Base-by-base conservation (phyloP, 2,113 vertebrate genomes). In the Hemichromis elongatus region DNA sequence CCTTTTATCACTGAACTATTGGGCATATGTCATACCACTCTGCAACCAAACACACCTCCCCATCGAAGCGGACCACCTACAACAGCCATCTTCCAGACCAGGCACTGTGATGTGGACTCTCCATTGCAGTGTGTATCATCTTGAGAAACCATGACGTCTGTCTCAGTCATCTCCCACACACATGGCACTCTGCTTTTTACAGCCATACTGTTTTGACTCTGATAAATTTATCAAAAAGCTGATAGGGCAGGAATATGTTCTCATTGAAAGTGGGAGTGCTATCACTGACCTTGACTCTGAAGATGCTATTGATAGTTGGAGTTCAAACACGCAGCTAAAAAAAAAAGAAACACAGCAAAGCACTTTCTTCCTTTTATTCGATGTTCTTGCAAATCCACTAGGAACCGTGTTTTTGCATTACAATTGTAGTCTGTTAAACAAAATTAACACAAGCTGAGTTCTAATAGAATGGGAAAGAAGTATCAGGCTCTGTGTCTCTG, bases 51-150 rank as follows among this genome's bases (percentile, higher is more conserved):
- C 83, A 92, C 88, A 88, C 88, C 89, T 94, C 93, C 88, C 63
- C 81, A 80, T 88, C 11, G 54, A 26, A 77, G 78, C 54, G 89
- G 93, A 94, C 94, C 93, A 93, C 94, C 92, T 85, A 94, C 84
- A 33, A 79, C 77, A 87, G 77, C 24, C 81, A 45, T 66, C 85
- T 90, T 83, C 81, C n/a, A 63, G 61, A 75, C 68, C 85, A 87
- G 83, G 70, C 86, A 16, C 55, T 85, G 89, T 54, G 30, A 59
- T 88, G 82, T 85, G 83, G 92, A 91, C 83, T 86, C 82, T 81
- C 90, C 87, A 68, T 86, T 80, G 87, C 79, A 75, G 42, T 80
- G 37, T 28, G 81, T 86, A 19, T 87, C 84, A 86, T 89, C 79
- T 73, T 42, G 66, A 89, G 88, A 87, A 88, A 56, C 79, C 79